phyloP scores from a whole-genome alignment of 2,888 invertebrate genomes.

The Galerucella pusilla region DNA sequence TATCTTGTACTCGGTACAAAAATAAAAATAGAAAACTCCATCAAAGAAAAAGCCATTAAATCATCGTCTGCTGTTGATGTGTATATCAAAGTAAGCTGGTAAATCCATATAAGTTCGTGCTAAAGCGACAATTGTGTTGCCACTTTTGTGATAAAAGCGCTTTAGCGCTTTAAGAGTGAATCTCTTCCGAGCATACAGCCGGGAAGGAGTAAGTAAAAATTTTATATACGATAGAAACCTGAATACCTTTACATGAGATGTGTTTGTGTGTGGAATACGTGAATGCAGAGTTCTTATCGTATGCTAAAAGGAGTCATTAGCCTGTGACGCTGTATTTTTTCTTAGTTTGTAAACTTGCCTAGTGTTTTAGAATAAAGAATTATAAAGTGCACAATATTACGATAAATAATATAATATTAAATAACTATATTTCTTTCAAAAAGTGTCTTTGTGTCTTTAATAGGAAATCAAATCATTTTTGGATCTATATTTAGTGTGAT shows the following conservation, averaged over 20 bases:
- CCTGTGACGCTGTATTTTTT: background rate
- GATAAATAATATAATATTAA: too few relatives aligned
- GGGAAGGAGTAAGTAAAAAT: conserved; percentile 27
- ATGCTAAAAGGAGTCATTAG: conserved; percentile 17
- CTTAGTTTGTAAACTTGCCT: background rate
- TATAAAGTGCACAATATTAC: background rate
- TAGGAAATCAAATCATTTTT: too few relatives aligned
- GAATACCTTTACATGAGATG: conserved; percentile 14
- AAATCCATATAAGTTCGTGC: conserved; percentile 24
- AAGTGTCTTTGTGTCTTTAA: too few relatives aligned
- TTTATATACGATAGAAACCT: conserved; percentile 20
- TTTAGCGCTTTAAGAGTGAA: conserved; percentile 27
- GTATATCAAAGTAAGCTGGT: conserved; percentile 33
- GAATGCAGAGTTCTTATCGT: conserved; percentile 22
- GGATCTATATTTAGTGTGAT: too few relatives aligned
- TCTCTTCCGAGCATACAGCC: conserved; percentile 19
- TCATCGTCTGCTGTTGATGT: conserved; percentile 30
- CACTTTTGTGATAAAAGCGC: conserved; percentile 33
- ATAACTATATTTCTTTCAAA: too few relatives aligned
- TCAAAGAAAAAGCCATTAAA: conserved; percentile 29
- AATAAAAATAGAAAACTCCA: background rate
- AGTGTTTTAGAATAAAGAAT: background rate
- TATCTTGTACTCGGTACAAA: conserved; percentile 6
- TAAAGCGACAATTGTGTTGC: conserved; percentile 34
- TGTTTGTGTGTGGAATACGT: conserved; percentile 23